Conservation (phyloP, 2,113 vertebrate species). For the Serinus canaria region DNA sequence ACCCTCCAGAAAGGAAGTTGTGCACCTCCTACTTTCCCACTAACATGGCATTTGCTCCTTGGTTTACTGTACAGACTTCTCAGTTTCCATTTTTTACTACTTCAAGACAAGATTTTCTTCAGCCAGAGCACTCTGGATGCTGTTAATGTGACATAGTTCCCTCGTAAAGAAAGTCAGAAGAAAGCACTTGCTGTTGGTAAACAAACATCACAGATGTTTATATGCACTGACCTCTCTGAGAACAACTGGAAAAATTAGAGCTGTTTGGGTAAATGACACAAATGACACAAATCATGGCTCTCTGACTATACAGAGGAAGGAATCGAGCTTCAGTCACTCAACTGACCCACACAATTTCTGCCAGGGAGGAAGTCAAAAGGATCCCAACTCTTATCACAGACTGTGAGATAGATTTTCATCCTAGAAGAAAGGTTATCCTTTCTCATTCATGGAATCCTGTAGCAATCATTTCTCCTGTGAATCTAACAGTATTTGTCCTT, state of each 20-base stretch:
- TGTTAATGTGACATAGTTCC: not conserved
- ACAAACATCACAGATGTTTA: not conserved
- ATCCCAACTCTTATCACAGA: not conserved
- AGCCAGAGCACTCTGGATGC: not conserved
- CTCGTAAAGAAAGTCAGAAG: not conserved
- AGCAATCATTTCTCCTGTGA: not conserved
- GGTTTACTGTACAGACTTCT: not conserved
- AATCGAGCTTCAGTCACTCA: not conserved
- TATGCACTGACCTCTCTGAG: not conserved
- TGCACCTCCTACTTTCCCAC: not conserved
- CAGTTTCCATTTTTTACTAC: not conserved
- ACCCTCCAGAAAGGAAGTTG: not conserved
- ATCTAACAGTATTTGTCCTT: not conserved
- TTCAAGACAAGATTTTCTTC: not conserved
- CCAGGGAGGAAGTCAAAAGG: not conserved
- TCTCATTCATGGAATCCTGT: not conserved
- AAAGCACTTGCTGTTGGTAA: not conserved
- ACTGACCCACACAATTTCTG: not conserved
- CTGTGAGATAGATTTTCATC: not conserved
- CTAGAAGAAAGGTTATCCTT: not conserved
- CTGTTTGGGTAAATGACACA: not conserved
- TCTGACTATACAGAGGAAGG: not conserved
- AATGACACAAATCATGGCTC: not conserved
- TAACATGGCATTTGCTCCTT: not conserved
- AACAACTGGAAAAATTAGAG: not conserved